phyloP scores from a whole-genome alignment of 1,140 invertebrate species.

The Caenorhabditis inopinata region DNA sequence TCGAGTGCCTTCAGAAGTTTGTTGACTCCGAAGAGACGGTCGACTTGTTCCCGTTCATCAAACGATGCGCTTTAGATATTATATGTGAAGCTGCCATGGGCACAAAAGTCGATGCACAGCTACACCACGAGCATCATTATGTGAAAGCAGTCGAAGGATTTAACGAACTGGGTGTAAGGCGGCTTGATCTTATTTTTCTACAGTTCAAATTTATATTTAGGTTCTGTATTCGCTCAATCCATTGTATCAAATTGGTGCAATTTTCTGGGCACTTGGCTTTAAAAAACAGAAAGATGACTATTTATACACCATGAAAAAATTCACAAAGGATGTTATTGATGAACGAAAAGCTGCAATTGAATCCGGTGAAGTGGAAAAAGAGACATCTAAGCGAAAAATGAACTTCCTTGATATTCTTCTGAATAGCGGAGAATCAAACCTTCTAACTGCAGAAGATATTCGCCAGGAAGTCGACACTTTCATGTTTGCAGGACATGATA shows the following conservation, averaged over 20 bases:
- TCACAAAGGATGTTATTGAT: background rate
- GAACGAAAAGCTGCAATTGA: background rate
- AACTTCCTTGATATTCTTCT: constrained; percentile 90
- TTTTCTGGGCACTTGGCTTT: background rate
- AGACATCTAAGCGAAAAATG: constrained; percentile 73
- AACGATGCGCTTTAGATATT: constrained; percentile 81
- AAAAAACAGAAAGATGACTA: background rate
- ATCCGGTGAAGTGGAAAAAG: constrained; percentile 38
- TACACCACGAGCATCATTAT: constrained; percentile 74
- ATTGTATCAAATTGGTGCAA: background rate
- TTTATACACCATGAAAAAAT: background rate
- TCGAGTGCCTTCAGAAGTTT: constrained; percentile 72
- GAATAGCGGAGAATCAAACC: constrained; percentile 76
- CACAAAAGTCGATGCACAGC: constrained; percentile 74
- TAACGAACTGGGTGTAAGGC: constrained; percentile 57
- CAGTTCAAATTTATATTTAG: constrained; percentile 74
- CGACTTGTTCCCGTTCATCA: constrained; percentile 77
- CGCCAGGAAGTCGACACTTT: constrained; percentile 79
- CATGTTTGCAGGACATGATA: constrained; percentile 82
- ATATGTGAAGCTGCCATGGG: constrained; percentile 83
- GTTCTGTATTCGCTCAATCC: background rate
- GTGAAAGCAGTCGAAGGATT: constrained; percentile 75
- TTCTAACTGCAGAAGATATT: constrained; percentile 71
- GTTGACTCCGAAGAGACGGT: constrained; percentile 71
- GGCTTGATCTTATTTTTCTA: constrained; percentile 44